These are phyloP conservation scores for Cyclura pinguis DNA, from an alignment of 2,797 vertebrate species.

Conservation along the genomic window DNA sequence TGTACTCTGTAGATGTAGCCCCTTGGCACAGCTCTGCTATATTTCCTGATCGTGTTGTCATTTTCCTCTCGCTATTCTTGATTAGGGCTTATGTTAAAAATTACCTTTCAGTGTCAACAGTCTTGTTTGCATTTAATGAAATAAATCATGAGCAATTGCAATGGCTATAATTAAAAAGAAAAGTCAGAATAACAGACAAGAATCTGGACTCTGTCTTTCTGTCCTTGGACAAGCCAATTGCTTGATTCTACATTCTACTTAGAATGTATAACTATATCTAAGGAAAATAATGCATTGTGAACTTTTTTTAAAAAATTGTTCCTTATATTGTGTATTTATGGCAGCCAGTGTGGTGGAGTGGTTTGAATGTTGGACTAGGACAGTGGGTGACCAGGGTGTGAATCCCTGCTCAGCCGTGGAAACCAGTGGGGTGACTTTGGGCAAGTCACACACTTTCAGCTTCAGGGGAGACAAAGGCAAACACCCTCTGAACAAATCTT, in stretches of 20 bases:
- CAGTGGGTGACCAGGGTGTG: neutral
- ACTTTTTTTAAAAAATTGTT: neutral
- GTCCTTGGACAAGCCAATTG: slow-evolving; percentile 6
- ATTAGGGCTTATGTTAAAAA: slow-evolving; percentile 31
- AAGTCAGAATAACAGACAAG: slow-evolving; percentile 21
- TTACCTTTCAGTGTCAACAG: slow-evolving; percentile 32
- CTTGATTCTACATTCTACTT: neutral
- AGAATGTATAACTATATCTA: neutral
- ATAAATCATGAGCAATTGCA: neutral
- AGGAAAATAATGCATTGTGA: neutral
- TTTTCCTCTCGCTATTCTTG: slow-evolving; percentile 10
- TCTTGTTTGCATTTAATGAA: slow-evolving; percentile 65
- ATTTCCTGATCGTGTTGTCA: slow-evolving; percentile 5
- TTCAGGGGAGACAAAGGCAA: too few species aligned
- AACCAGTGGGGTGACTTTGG: neutral
- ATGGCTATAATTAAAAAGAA: slow-evolving; percentile 42
- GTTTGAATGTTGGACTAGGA: neutral
- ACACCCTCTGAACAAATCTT: too few species aligned
- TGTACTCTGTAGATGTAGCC: neutral
- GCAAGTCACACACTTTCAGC: too few species aligned
- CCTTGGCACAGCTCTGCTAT: slow-evolving; percentile 2
- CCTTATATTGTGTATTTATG: neutral
- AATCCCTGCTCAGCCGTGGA: neutral
- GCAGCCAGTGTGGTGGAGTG: neutral
- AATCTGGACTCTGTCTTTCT: neutral